Evolutionary conservation across 2,113 vertebrate genomes (phyloP), one percentile per base, ranked within the genome.

Genomic region (Chlorocebus sabaeus): DNA sequence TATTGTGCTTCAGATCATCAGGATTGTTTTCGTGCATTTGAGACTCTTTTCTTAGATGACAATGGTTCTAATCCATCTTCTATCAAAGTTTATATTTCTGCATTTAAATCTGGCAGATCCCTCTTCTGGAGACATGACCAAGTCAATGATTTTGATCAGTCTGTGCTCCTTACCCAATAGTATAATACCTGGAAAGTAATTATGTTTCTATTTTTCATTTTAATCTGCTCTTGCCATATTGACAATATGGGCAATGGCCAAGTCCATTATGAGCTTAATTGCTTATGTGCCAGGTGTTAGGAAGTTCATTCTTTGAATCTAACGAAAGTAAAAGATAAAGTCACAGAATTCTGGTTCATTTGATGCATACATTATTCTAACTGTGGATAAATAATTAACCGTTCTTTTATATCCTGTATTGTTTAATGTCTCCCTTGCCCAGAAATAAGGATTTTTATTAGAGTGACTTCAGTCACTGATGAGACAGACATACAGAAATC

Each of bases 101-200:
- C 23, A 27, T 52, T 90, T 80, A 90, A 52, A 90, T 83, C 5
- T 78, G 43, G 17, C n/a, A 52, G 57, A 75, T 95, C 45, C 1
- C 9, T 80, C 72, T 83, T 93, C 40, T 80, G 43, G 25, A 87
- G 75, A 55, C 18, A 52, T 35, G 20, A 14, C 67, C 38, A 75
- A 90, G 64, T 89, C 43, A 76, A 52, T 89, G 45, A 75, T 94
- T 72, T 84, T 96, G 90, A 94, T 94, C 83, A 89, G n/a, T 25
- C n/a, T 67, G n/a, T 96, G n/a, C 12, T 95, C 5, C 9, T 92
- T 92, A 83, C 40, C 27, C 48, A 89, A 20, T 52, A 73, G 61
- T 91, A 30, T 43, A 73, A 79, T 68, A 76, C 17, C 38, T 92
- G 7, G 22, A 83, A 83, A 82, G 79, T 76, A 95, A 82, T 90